A percentile compares a stretch with the other conserved stretches of the same genome.
phyloP scores from a whole-genome alignment of 30 jellyfish, hydroid and myxozoan species.

The Hydractinia symbiolongicarpus region DNA sequence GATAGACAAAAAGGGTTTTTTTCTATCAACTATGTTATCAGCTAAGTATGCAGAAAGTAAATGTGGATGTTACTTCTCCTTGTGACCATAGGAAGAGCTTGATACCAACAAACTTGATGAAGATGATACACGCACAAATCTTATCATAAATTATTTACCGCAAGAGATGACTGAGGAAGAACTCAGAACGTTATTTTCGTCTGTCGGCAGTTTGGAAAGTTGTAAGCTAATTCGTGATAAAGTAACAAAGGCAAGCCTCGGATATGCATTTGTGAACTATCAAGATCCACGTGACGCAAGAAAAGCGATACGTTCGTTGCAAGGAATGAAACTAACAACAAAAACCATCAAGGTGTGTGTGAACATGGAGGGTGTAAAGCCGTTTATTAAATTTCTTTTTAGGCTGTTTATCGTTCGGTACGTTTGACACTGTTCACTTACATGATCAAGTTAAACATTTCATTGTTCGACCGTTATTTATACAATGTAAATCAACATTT shows the following conservation, averaged over 20 bases:
- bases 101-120: conserved; percentile 32
- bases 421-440: not conserved
- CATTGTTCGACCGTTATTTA: too few relatives aligned
- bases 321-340: conserved; percentile 91
- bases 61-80: not conserved
- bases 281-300: conserved; percentile 76
- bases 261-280: conserved; percentile 97
- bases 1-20: too few relatives aligned
- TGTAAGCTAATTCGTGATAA: conserved; percentile 92
- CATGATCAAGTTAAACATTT: too few relatives aligned
- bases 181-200: conserved; percentile 79
- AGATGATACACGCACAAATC: conserved; percentile 83
- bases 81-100: conserved; percentile 17
- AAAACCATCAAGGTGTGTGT: conserved; percentile 79
- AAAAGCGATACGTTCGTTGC: conserved; percentile 91
- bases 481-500: too few relatives aligned
- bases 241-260: conserved; percentile 92
- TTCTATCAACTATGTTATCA: too few relatives aligned
- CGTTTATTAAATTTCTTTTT: too few relatives aligned
- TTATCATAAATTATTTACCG: conserved; percentile 96
- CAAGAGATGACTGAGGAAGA: conserved; percentile 99
- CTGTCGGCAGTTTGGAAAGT: conserved; percentile 95
- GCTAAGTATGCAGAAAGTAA: not conserved
- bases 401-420: too few relatives aligned
- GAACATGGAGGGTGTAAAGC: not conserved